A percentile compares a stretch with the other conserved stretches of the same genome.
phyloP scores from a whole-genome alignment of 64 coral and sea anemone species.

The Dendrophyllia cribrosa region DNA sequence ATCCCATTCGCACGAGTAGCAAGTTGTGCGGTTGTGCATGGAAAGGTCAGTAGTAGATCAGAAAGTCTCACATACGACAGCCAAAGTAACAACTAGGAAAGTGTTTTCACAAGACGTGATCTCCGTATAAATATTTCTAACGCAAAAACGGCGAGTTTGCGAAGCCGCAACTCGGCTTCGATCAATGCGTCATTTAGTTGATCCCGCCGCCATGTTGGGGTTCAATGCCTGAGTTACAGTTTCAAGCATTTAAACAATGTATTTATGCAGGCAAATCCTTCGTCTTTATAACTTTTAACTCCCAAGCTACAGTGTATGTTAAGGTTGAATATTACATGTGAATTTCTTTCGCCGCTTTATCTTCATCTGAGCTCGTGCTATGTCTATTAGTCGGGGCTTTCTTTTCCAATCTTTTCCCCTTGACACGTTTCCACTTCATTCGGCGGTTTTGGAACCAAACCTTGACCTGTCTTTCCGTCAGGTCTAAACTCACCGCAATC shows the following conservation, averaged over 20 bases:
- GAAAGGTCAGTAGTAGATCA: too few relatives aligned
- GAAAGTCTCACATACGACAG: not conserved
- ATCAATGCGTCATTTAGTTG: too few relatives aligned
- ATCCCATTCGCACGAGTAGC: too few relatives aligned
- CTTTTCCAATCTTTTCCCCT: slow-evolving; percentile 69
- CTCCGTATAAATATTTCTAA: too few relatives aligned
- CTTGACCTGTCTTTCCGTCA: slow-evolving; percentile 76
- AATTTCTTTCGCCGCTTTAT: slow-evolving; percentile 14
- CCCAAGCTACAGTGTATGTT: not conserved
- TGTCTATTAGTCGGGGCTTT: slow-evolving; percentile 21
- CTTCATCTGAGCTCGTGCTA: slow-evolving; percentile 16
- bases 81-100: too few relatives aligned
- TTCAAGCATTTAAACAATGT: too few relatives aligned
- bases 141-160: too few relatives aligned
- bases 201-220: too few relatives aligned
- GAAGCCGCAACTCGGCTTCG: too few relatives aligned
- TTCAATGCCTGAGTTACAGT: too few relatives aligned
- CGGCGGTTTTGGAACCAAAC: slow-evolving; percentile 78
- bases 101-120: too few relatives aligned
- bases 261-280: not conserved
- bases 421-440: slow-evolving; percentile 81
- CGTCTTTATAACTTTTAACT: not conserved
- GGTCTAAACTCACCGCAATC: slow-evolving; percentile 69
- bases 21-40: too few relatives aligned
- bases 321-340: not conserved